Conservation (phyloP, 2,797 vertebrate genomes). For the Octomys mimax region DNA sequence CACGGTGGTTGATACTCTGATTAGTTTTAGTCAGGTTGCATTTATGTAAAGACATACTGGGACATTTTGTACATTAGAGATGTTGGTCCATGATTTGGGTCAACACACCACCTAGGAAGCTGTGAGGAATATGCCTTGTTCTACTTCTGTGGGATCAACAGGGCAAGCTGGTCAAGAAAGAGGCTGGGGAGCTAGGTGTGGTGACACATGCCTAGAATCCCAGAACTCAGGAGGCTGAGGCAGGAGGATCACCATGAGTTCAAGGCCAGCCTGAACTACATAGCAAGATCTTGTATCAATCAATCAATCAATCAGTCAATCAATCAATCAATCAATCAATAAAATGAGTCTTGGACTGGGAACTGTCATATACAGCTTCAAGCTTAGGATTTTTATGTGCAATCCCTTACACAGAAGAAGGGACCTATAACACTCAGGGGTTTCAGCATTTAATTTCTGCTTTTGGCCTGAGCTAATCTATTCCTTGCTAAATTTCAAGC, state of each 20-base stretch:
- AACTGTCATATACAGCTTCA: neutral
- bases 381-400: neutral
- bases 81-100: neutral
- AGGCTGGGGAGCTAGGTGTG: neutral
- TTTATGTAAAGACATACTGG: slow-evolving; percentile 34
- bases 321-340: neutral
- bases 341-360: neutral
- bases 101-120: neutral
- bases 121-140: neutral
- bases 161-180: neutral
- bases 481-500: slow-evolving; percentile 12
- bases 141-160: neutral
- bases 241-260: neutral
- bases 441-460: neutral
- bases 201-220: neutral
- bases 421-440: neutral
- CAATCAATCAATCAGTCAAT: neutral
- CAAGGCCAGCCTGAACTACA: neutral
- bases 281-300: neutral
- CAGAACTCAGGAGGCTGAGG: neutral
- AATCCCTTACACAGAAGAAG: neutral
- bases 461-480: neutral
- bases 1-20: neutral
- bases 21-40: neutral
- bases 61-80: neutral